Conservation (phyloP, 2,797 vertebrate genomes). For the Rhynchonycteris naso region DNA sequence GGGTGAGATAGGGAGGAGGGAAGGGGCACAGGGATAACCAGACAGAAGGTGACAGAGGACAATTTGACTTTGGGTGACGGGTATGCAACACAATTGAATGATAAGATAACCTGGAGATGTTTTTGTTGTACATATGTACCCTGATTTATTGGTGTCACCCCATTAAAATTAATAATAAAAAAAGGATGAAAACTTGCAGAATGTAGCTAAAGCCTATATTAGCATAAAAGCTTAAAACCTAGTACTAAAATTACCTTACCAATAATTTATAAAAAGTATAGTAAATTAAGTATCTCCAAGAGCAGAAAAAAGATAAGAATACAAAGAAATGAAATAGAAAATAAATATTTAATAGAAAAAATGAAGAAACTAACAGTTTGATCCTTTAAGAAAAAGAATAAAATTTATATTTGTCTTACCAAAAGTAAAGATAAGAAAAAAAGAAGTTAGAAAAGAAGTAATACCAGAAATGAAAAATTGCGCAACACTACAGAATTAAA, state of each 20-base stretch:
- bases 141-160: too few relatives aligned
- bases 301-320: background rate
- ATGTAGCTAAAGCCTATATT: background rate
- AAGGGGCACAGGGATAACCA: too few relatives aligned
- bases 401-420: background rate
- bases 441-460: background rate
- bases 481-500: background rate
- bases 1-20: too few relatives aligned
- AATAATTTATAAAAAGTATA: background rate
- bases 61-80: too few relatives aligned
- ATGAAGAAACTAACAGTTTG: background rate
- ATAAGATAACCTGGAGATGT: too few relatives aligned
- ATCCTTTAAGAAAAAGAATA: background rate
- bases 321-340: slow-evolving; percentile 1
- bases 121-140: too few relatives aligned
- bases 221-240: background rate
- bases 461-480: background rate
- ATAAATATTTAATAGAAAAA: background rate
- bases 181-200: background rate
- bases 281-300: background rate
- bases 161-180: too few relatives aligned
- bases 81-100: too few relatives aligned
- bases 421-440: background rate
- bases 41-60: too few relatives aligned
- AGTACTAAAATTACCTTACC: background rate